A percentile compares a stretch with the other conserved stretches of the same genome.
Conservation (phyloP, 2,888 invertebrate genomes). For the Agrotis segetum region DNA sequence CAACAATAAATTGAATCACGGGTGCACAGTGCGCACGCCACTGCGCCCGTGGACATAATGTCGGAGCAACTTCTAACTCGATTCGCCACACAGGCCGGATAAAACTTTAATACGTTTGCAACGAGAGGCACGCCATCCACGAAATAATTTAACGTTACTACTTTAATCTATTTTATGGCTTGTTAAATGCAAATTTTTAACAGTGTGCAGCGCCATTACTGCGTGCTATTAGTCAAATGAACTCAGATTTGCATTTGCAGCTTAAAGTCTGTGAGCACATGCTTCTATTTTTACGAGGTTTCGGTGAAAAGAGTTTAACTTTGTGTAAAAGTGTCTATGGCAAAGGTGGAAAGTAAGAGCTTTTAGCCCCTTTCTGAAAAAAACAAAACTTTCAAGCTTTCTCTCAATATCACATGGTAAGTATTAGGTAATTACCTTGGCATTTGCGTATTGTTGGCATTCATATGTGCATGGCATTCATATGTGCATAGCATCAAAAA, state of each 20-base stretch:
- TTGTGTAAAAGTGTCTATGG: slow-evolving; percentile 3
- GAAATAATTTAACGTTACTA: slow-evolving; percentile 73
- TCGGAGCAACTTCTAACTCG: slow-evolving; percentile 75
- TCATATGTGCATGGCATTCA: too few species aligned
- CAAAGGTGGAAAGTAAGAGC: background rate
- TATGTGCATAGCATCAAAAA: background rate
- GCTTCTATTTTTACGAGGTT: slow-evolving; percentile 57
- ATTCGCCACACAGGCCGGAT: slow-evolving; percentile 71
- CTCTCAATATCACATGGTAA: too few species aligned
- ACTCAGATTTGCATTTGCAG: slow-evolving; percentile 61
- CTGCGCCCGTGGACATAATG: slow-evolving; percentile 68
- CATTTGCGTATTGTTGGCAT: too few species aligned
- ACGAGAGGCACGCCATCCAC: slow-evolving; percentile 63
- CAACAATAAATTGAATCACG: slow-evolving; percentile 74
- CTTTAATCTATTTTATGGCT: slow-evolving; percentile 73
- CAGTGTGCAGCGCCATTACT: slow-evolving; percentile 62
- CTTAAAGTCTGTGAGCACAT: slow-evolving; percentile 47
- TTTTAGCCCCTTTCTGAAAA: too few species aligned
- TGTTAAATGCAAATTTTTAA: slow-evolving; percentile 67
- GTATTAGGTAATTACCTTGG: too few species aligned
- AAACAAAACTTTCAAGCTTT: too few species aligned
- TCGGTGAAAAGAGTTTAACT: slow-evolving; percentile 41
- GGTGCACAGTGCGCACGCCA: slow-evolving; percentile 65
- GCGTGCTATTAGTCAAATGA: slow-evolving; percentile 67
- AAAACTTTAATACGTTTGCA: slow-evolving; percentile 75